These are phyloP conservation scores for Zapus hudsonius DNA, from an alignment of 2,113 vertebrate genomes.

Conservation along the genomic window DNA sequence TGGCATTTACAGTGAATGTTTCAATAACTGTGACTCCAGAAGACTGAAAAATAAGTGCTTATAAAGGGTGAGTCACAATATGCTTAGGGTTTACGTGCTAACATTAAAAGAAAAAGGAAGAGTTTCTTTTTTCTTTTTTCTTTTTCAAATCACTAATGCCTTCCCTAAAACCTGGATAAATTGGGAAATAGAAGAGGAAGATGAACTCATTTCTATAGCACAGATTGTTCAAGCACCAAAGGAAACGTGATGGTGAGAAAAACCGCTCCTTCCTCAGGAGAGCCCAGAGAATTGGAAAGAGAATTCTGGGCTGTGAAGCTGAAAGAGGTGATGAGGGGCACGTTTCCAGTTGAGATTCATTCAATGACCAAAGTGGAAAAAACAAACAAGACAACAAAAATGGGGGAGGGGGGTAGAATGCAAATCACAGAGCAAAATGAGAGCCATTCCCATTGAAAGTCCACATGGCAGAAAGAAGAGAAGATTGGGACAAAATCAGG, in stretches of 20 bases:
- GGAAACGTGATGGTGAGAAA: neutral
- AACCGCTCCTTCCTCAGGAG: neutral
- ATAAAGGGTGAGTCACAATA: rapidly evolving
- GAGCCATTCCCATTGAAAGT: neutral
- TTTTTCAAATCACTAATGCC: neutral
- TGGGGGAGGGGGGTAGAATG: neutral
- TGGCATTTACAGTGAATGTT: neutral
- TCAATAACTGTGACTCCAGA: no score
- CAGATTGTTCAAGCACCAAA: neutral
- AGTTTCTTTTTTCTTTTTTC: no score
- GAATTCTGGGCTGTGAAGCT: neutral
- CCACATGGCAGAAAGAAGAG: neutral
- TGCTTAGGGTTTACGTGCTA: neutral
- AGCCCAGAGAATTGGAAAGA: neutral
- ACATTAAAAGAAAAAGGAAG: neutral
- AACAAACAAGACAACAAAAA: neutral
- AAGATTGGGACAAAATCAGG: neutral
- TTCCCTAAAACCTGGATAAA: neutral
- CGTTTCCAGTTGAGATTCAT: neutral
- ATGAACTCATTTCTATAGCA: neutral
- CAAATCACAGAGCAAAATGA: neutral
- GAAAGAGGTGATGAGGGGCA: neutral
- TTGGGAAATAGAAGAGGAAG: neutral
- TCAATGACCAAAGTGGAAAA: neutral
- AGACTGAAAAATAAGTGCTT: neutral